phyloP scores from a whole-genome alignment of 2,797 vertebrate genomes.

The Spinus pinus region DNA sequence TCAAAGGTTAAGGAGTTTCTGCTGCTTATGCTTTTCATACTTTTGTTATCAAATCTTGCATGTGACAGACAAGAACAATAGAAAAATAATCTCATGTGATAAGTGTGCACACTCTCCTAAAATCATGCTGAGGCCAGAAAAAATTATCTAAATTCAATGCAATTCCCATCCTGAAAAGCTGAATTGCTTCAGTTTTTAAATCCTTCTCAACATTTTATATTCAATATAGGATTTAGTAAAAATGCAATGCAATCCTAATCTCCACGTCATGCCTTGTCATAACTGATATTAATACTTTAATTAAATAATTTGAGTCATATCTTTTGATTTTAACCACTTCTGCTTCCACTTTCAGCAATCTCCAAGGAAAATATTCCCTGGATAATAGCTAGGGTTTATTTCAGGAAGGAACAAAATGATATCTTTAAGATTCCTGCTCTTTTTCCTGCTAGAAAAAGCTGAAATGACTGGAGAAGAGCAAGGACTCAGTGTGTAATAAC shows the following conservation, averaged over 20 bases:
- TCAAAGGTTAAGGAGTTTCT: conserved; percentile 42
- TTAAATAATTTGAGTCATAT: not conserved
- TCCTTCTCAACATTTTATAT: not conserved
- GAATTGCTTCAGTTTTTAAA: not conserved
- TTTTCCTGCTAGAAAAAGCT: not conserved
- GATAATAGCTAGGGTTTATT: not conserved
- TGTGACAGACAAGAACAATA: not conserved
- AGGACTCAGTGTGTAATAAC: not conserved
- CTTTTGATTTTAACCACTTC: not conserved
- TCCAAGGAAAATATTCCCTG: not conserved
- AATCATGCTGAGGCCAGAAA: not conserved
- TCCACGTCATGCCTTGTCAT: not conserved
- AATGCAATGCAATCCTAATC: not conserved
- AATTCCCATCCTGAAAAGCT: not conserved
- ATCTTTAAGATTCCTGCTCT: not conserved
- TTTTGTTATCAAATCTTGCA: not conserved
- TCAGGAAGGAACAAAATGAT: not conserved
- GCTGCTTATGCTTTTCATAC: not conserved
- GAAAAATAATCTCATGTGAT: not conserved
- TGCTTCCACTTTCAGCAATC: not conserved
- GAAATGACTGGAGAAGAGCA: not conserved
- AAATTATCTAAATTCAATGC: not conserved
- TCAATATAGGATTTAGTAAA: not conserved
- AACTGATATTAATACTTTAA: not conserved
- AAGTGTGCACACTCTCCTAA: not conserved